phyloP scores from a whole-genome alignment of 30 jellyfish, hydroid and myxozoan genomes.

The Aurelia aurita region DNA sequence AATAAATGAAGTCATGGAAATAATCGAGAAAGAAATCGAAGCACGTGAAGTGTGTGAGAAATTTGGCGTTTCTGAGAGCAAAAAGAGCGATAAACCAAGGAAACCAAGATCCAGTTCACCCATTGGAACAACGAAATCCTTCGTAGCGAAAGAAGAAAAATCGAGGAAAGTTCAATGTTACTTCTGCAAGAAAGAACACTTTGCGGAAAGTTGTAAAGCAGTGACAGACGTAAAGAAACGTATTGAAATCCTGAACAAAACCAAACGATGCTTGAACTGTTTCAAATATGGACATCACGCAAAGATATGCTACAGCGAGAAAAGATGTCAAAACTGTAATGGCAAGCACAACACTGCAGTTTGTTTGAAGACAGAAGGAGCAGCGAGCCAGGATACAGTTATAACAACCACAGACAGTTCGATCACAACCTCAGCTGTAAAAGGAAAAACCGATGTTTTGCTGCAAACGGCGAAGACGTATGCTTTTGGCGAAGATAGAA shows the following conservation, averaged over 20 bases:
- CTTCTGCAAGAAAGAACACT: constrained; percentile 69
- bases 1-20: constrained; percentile 58
- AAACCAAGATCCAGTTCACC: constrained; percentile 29
- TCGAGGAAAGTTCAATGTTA: constrained; percentile 21
- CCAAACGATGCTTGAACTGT: constrained; percentile 59
- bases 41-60: constrained; percentile 72
- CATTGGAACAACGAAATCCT: constrained; percentile 57
- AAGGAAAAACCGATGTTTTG: constrained; percentile 39
- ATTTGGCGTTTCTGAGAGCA: constrained; percentile 1
- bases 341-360: constrained; percentile 60
- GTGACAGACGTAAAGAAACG: constrained; percentile 22
- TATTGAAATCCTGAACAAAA: constrained; percentile 9
- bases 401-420: constrained; percentile 9
- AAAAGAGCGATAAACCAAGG: constrained; percentile 3
- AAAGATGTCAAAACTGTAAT: constrained; percentile 51
- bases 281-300: constrained; percentile 28
- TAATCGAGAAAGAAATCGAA: constrained; percentile 54
- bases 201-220: constrained; percentile 28
- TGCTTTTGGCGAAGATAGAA: constrained; percentile 62
- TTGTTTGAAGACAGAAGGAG: constrained; percentile 23
- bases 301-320: constrained; percentile 25
- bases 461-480: constrained; percentile 57
- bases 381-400: background rate
- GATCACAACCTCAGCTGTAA: too few species aligned
- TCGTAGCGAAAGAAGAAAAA: constrained; percentile 24